These are phyloP conservation scores for Furnarius figulus DNA, from an alignment of 2,113 vertebrate species.

Conservation along the genomic window DNA sequence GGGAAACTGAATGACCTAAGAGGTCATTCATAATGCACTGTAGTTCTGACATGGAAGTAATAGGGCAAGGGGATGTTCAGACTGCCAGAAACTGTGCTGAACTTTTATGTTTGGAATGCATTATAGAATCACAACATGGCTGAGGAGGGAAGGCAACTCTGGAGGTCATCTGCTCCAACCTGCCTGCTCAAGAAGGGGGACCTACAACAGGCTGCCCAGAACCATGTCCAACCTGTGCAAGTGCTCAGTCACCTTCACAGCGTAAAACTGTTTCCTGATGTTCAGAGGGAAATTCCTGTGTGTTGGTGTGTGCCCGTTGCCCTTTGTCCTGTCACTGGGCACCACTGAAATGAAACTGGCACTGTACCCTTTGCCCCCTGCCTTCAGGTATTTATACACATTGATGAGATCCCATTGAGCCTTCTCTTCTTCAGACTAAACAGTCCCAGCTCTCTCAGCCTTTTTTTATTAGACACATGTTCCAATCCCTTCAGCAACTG, in stretches of 20 bases:
- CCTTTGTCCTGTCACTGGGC: not conserved
- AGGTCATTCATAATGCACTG: not conserved
- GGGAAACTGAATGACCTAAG: not conserved
- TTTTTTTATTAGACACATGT: not conserved
- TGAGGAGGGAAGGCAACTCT: not conserved
- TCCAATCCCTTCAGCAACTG: not conserved
- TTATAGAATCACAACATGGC: not conserved
- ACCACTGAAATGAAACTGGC: not conserved
- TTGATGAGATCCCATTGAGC: not conserved
- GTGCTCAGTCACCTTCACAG: not conserved
- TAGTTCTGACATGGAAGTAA: not conserved
- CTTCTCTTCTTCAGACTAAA: not conserved
- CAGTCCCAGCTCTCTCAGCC: not conserved
- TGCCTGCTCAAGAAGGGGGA: not conserved
- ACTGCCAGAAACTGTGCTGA: not conserved
- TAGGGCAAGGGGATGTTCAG: not conserved
- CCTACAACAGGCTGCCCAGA: accelerated
- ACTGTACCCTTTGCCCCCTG: not conserved
- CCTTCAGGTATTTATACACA: not conserved
- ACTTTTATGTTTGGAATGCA: not conserved
- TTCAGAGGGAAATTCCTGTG: not conserved
- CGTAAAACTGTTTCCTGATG: not conserved
- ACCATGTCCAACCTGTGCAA: not conserved
- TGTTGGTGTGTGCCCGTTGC: not conserved
- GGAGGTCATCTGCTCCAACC: not conserved